These are phyloP conservation scores for Phrixothrix hirtus DNA, from an alignment of 2,888 invertebrate species.

Conservation along the genomic window DNA sequence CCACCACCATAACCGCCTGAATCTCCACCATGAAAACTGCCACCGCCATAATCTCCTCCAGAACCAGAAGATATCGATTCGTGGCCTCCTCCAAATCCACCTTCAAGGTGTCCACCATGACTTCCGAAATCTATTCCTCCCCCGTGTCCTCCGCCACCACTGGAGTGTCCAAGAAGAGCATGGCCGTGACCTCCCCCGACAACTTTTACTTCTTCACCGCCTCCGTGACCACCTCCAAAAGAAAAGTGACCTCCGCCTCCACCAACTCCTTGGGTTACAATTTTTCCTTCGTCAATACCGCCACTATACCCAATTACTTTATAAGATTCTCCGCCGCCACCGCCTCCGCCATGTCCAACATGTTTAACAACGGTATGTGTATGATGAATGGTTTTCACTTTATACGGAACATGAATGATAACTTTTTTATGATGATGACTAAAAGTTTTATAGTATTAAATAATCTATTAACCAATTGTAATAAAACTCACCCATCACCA, in stretches of 20 bases:
- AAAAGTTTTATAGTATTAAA: no score
- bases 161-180: conserved; percentile 45
- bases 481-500: conserved; percentile 57
- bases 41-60: conserved; percentile 28
- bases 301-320: conserved; percentile 72
- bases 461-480: no score
- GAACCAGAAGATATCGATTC: conserved; percentile 31
- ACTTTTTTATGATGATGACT: conserved; percentile 70
- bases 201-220: conserved; percentile 48
- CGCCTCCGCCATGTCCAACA: conserved; percentile 57
- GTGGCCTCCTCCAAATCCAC: conserved; percentile 26
- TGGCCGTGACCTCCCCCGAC: conserved; percentile 28
- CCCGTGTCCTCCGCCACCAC: conserved; percentile 43
- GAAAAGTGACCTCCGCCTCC: conserved; percentile 41
- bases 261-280: conserved; percentile 54
- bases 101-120: conserved; percentile 50
- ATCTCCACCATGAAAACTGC: conserved; percentile 24
- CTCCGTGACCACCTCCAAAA: conserved; percentile 41
- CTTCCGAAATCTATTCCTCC: conserved; percentile 1
- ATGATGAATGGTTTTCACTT: conserved; percentile 76
- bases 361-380: conserved; percentile 79
- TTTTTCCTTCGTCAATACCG: conserved; percentile 61
- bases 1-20: conserved; percentile 37
- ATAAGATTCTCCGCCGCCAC: conserved; percentile 65
- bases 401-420: conserved; percentile 77